Conservation (phyloP, 2,888 invertebrate species). For the Cryptocheilus praepositus region DNA sequence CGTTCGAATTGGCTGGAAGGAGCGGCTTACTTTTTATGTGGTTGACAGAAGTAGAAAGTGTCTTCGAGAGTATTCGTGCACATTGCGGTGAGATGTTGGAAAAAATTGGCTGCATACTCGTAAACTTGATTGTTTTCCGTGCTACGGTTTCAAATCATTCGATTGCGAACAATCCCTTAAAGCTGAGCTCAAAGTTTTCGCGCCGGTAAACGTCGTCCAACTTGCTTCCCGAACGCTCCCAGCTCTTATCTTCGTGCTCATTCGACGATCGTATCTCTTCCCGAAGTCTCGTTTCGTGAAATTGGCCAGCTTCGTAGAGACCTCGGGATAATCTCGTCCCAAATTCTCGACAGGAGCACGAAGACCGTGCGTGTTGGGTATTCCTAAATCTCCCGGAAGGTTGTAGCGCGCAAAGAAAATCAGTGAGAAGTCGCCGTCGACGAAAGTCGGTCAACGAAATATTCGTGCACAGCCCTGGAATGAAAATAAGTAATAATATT, state of each 20-base stretch:
- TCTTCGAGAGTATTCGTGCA: too few species aligned
- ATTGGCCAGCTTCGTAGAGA: slow-evolving; percentile 51
- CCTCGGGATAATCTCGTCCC: slow-evolving; percentile 14
- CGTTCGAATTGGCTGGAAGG: too few species aligned
- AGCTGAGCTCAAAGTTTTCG: slow-evolving; percentile 26
- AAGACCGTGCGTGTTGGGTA: slow-evolving; percentile 13
- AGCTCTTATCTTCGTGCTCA: slow-evolving; percentile 25
- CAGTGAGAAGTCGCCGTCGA: too few species aligned
- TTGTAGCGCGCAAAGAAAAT: too few species aligned
- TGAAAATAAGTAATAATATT: too few species aligned
- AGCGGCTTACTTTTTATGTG: too few species aligned
- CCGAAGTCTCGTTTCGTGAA: slow-evolving; percentile 50
- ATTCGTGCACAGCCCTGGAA: too few species aligned
- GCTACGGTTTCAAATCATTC: not conserved
- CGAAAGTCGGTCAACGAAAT: too few species aligned
- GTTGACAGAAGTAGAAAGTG: too few species aligned
- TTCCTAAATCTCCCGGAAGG: slow-evolving; percentile 7
- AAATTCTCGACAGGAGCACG: slow-evolving; percentile 24
- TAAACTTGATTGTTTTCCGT: too few species aligned
- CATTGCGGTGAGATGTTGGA: too few species aligned
- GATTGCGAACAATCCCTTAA: slow-evolving; percentile 16
- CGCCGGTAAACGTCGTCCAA: slow-evolving; percentile 17
- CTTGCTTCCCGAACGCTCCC: slow-evolving; percentile 14
- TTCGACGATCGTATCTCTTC: slow-evolving; percentile 30
- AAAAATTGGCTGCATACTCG: too few species aligned